These are phyloP conservation scores for Ranitomeya variabilis DNA, from an alignment of 2,113 vertebrate genomes.

Conservation along the genomic window DNA sequence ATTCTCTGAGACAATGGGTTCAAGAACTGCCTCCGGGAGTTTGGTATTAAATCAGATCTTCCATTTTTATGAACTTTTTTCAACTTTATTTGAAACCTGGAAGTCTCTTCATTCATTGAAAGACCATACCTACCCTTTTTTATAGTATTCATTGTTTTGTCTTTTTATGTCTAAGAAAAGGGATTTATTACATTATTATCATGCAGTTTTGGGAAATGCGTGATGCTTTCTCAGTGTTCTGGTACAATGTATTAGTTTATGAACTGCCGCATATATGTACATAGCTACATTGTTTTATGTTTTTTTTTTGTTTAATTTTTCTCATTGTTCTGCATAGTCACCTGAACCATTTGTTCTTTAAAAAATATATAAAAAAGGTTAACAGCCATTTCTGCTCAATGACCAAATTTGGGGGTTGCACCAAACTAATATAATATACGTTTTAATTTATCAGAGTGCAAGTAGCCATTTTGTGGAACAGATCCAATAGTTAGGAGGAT, in stretches of 20 bases:
- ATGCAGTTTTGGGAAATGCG: slow-evolving; percentile 80
- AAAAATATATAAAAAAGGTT: slow-evolving; percentile 18
- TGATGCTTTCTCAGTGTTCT: slow-evolving; percentile 80
- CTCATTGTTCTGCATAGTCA: slow-evolving; percentile 66
- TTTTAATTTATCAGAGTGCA: neutral
- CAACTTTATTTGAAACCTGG: slow-evolving; percentile 78
- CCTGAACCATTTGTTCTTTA: slow-evolving; percentile 63
- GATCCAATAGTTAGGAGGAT: neutral
- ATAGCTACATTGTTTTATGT: slow-evolving; percentile 65
- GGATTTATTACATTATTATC: slow-evolving; percentile 84
- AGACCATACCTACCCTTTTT: slow-evolving; percentile 83
- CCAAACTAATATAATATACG: neutral
- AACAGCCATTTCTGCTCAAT: slow-evolving; percentile 23
- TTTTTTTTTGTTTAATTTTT: slow-evolving; percentile 67
- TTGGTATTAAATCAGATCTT: slow-evolving; percentile 67
- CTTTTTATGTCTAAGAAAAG: slow-evolving; percentile 82
- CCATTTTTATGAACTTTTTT: slow-evolving; percentile 76
- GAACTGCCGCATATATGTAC: slow-evolving; percentile 77
- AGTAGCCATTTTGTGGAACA: neutral
- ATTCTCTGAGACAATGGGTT: slow-evolving; percentile 85
- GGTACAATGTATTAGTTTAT: slow-evolving; percentile 84
- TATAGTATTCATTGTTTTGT: slow-evolving; percentile 81
- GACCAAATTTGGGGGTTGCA: neutral
- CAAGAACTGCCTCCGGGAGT: slow-evolving; percentile 70
- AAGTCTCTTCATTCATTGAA: slow-evolving; percentile 81